Conservation (phyloP, 2,113 vertebrate species). For the Aleadryas rufinucha region DNA sequence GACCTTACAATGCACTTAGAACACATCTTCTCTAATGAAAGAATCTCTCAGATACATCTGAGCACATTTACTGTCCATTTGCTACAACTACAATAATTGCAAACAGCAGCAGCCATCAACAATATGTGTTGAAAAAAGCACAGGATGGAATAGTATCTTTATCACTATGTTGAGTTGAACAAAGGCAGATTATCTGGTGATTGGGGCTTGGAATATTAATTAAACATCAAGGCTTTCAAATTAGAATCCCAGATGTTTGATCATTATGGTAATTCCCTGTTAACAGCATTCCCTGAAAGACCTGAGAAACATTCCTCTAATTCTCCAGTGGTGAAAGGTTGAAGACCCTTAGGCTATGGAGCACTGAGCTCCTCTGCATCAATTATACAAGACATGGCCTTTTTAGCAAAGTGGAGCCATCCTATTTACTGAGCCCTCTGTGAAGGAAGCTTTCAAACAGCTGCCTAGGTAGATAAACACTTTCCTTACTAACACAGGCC, state of each 20-base stretch:
- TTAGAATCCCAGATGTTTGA: slow-evolving; percentile 42
- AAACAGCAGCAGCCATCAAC: background rate
- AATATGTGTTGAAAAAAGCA: background rate
- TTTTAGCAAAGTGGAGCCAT: slow-evolving; percentile 13
- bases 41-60: background rate
- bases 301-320: slow-evolving; percentile 11
- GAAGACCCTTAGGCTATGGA: slow-evolving; percentile 14
- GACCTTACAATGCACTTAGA: background rate
- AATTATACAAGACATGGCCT: slow-evolving; percentile 12
- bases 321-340: slow-evolving; percentile 24
- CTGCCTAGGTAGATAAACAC: background rate
- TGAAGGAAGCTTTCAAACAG: background rate
- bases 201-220: slow-evolving; percentile 41
- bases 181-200: slow-evolving; percentile 6
- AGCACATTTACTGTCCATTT: background rate
- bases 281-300: slow-evolving; percentile 18
- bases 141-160: background rate
- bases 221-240: slow-evolving; percentile 52
- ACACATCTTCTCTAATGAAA: background rate
- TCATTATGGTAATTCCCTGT: slow-evolving; percentile 38
- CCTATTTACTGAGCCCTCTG: background rate
- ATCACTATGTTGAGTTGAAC: background rate
- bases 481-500: background rate
- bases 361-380: background rate
- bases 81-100: background rate